Evolutionary conservation across 2,113 vertebrate genomes (phyloP).

Genomic region (Gracilinanus agilis): DNA sequence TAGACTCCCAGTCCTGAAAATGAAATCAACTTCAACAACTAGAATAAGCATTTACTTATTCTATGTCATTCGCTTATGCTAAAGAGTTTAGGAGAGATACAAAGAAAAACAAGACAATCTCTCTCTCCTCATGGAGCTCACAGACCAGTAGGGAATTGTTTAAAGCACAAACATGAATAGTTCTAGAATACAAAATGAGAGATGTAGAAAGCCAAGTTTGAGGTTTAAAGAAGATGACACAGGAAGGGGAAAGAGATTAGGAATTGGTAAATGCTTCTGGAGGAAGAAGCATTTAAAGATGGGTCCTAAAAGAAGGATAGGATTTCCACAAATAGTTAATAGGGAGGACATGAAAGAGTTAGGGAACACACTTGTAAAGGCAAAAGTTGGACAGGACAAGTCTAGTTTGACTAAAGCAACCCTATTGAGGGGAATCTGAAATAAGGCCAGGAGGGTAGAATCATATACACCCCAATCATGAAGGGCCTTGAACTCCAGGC

Average conservation of each 20-base stretch:
- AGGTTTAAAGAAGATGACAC: not conserved
- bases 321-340: not conserved
- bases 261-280: not conserved
- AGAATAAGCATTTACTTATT: not conserved
- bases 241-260: not conserved
- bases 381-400: not conserved
- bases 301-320: not conserved
- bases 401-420: not conserved
- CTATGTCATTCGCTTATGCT: not conserved
- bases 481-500: not conserved
- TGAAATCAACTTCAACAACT: not conserved
- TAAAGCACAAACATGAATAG: not conserved
- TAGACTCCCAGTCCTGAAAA: not conserved
- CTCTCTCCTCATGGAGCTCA: not conserved
- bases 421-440: not conserved
- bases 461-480: not conserved
- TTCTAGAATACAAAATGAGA: not conserved
- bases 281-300: not conserved
- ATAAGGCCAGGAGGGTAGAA: not conserved
- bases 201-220: not conserved
- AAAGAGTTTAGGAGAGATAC: not conserved
- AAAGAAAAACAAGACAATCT: not conserved
- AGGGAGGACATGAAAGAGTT: not conserved
- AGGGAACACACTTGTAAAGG: not conserved
- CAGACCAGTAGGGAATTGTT: not conserved